Evolutionary conservation across 2,113 vertebrate genomes (phyloP), one percentile per base, ranked within the genome.

Genomic region (Dolichallabes microphthalmus): DNA sequence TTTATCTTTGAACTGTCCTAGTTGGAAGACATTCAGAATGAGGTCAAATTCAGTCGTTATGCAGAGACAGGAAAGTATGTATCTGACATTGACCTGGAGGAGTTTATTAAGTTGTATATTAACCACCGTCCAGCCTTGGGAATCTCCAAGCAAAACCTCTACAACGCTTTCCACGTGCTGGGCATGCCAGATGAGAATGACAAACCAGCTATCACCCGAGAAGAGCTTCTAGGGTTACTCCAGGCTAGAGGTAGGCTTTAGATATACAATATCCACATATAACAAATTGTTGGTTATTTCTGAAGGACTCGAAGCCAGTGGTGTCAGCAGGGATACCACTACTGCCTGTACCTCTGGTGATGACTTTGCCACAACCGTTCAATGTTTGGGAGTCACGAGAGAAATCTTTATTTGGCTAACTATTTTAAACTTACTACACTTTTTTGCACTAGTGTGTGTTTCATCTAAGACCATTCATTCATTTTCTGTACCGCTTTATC

Each of bases 21-120:
- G 98, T 92, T 97, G 77, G 96, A 97, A 87, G 93, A 98, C 86
- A 97, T 99, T 91, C 92, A 95, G 82, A 98, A 97, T 0, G 97
- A 99, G 89, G 90, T 98, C 74, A 97, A 95, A 89, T 97, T 98
- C 90, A 95, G 97, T 85, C 91, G 95, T 35, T 97, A 95, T 19
- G 95, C 90, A 0, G 96, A 97, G 87, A 96, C 95, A 0, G 96
- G 95, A 66, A 93, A 95, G 80, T 94, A 96, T 75, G 94, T 95
- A 50, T 96, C 94, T 4, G 89, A 95, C 74, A 95, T 99, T 32
- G 91, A 93, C 91, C 90, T 98, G 68, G 96, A 90, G 2, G 96
- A 97, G 86, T 97, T 98, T 82, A 94, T 99, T 92, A 97, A 95
- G 91, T 93, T 99, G 32, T 98, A 96, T 64, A 77, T 98, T 69